Percentiles rank a stretch among this genome's conserved stretches.
These are phyloP conservation scores for Drosophila stalkeri DNA, from an alignment of 2,888 invertebrate genomes.

Conservation along the genomic window DNA sequence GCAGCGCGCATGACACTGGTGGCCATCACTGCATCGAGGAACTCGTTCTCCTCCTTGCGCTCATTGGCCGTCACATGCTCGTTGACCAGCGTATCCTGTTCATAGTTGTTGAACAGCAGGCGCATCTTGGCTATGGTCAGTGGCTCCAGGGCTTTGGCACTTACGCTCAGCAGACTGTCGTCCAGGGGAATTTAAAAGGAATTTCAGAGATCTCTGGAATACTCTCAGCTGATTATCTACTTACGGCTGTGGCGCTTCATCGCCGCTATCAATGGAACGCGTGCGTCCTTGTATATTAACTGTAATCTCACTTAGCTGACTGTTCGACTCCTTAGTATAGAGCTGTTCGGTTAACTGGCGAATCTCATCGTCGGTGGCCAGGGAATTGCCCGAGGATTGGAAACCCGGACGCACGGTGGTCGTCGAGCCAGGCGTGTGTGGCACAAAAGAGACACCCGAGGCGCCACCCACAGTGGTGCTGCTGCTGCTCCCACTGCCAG, in stretches of 20 bases:
- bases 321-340: constrained; percentile 90
- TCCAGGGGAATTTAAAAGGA: constrained; percentile 49
- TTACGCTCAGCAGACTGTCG: constrained; percentile 89
- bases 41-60: constrained; percentile 91
- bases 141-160: constrained; percentile 86
- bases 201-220: background rate
- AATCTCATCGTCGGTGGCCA: constrained; percentile 88
- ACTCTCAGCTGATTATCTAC: constrained; percentile 69
- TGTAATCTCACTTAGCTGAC: constrained; percentile 89
- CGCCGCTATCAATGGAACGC: constrained; percentile 88
- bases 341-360: constrained; percentile 90
- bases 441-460: constrained; percentile 72
- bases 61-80: constrained; percentile 92
- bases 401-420: constrained; percentile 81
- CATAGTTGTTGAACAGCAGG: constrained; percentile 93
- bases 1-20: constrained; percentile 91
- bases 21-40: constrained; percentile 91
- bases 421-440: constrained; percentile 54
- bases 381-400: constrained; percentile 84
- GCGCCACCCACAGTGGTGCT: constrained; percentile 9
- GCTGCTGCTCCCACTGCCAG: constrained; percentile 3
- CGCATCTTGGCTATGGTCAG: constrained; percentile 91
- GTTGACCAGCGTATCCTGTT: constrained; percentile 89
- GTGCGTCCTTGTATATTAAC: constrained; percentile 92
- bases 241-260: constrained; percentile 92